Conservation (phyloP, 2,113 vertebrate genomes). For the Jacana jacana region DNA sequence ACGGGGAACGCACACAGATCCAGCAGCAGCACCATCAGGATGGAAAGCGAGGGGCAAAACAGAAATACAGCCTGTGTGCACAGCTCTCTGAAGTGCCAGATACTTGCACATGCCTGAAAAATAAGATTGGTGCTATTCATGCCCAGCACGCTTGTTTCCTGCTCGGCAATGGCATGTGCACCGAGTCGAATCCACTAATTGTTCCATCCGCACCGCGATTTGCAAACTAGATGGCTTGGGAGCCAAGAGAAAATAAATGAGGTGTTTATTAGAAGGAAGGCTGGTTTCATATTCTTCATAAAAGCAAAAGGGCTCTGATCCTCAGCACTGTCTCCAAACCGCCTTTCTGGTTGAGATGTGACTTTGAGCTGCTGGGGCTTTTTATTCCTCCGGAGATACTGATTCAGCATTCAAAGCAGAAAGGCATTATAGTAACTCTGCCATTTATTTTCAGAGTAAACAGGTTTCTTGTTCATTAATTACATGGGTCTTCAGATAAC, state of each 20-base stretch:
- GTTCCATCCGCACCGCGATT: slow-evolving; percentile 63
- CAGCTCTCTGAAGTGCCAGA: slow-evolving; percentile 62
- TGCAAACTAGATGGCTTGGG: slow-evolving; percentile 65
- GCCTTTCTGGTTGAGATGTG: neutral
- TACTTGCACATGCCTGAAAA: slow-evolving; percentile 64
- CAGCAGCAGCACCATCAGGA: neutral
- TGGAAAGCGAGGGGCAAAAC: neutral
- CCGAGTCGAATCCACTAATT: slow-evolving; percentile 74
- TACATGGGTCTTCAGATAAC: slow-evolving; percentile 45
- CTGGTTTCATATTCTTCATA: slow-evolving; percentile 28
- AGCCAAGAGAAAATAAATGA: slow-evolving; percentile 74
- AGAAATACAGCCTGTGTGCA: neutral
- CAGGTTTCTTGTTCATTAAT: slow-evolving; percentile 63
- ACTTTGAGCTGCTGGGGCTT: slow-evolving; percentile 11
- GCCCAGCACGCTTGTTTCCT: slow-evolving; percentile 52
- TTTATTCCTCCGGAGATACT: neutral
- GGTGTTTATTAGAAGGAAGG: slow-evolving; percentile 61
- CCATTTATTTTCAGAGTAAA: slow-evolving; percentile 53
- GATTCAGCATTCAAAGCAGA: slow-evolving; percentile 29
- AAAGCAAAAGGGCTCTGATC: neutral
- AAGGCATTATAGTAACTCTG: slow-evolving; percentile 6
- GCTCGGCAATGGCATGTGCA: slow-evolving; percentile 60
- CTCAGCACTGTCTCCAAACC: neutral
- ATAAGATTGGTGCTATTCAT: slow-evolving; percentile 67
- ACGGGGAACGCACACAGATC: neutral